Evolutionary conservation across 2,113 vertebrate genomes (phyloP).

Genomic region (Paracanthobrama guichenoti): DNA sequence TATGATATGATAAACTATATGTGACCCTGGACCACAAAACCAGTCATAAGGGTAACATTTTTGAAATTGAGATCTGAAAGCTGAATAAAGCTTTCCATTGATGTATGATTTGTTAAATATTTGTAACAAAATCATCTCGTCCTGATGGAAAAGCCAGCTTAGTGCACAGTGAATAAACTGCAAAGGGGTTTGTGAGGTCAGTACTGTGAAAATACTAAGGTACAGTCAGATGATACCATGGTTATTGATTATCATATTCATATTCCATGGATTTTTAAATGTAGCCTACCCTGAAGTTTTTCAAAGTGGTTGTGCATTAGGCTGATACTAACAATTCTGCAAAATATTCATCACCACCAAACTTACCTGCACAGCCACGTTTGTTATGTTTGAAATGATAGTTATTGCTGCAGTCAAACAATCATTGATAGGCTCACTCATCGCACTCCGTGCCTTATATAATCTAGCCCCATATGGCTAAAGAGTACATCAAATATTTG

Average conservation of each 20-base stretch:
- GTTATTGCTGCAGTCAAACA: slow-evolving; percentile 11
- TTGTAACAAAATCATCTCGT: slow-evolving; percentile 28
- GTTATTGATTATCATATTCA: neutral
- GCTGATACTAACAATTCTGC: neutral
- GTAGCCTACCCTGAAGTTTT: neutral
- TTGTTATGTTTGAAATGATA: slow-evolving; percentile 26
- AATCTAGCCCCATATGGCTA: slow-evolving; percentile 3
- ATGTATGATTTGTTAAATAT: too few species aligned
- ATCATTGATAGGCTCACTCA: slow-evolving; percentile 10
- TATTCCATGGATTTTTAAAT: neutral
- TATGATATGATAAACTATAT: too few species aligned
- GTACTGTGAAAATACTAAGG: neutral
- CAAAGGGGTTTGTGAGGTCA: slow-evolving; percentile 45
- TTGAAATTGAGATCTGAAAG: too few species aligned
- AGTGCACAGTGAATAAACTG: slow-evolving; percentile 14
- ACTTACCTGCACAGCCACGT: neutral
- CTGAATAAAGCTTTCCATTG: too few species aligned
- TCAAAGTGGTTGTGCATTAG: neutral
- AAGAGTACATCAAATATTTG: slow-evolving; percentile 19
- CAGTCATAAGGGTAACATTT: too few species aligned
- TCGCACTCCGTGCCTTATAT: slow-evolving; percentile 14
- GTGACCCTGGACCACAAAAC: too few species aligned
- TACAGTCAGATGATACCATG: neutral
- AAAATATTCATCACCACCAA: too few species aligned
- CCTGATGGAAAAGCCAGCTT: slow-evolving; percentile 12